Conservation (phyloP, 2,888 invertebrate genomes). For the Subacronicta megacephala region DNA sequence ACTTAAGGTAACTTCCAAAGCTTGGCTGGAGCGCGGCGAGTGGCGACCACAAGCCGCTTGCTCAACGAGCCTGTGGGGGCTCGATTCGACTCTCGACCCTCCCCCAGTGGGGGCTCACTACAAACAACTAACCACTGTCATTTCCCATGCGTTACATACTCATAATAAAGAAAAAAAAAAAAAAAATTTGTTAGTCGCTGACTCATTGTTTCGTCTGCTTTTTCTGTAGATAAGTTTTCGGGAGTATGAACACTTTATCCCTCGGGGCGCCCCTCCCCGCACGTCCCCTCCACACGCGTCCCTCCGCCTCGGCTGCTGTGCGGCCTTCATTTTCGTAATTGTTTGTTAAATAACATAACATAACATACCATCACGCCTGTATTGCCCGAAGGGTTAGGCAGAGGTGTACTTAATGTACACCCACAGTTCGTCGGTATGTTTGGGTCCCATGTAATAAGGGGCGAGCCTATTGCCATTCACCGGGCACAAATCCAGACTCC, state of each 20-base stretch:
- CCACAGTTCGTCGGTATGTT: too few species aligned
- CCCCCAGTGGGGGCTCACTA: too few species aligned
- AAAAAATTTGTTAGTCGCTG: not conserved
- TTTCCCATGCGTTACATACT: not conserved
- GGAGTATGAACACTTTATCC: not conserved
- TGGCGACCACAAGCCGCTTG: not conserved
- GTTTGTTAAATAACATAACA: too few species aligned
- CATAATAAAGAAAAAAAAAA: not conserved
- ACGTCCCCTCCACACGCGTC: not conserved
- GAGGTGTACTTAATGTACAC: too few species aligned
- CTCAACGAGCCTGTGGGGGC: not conserved
- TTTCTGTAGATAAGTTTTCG: slow-evolving; percentile 2
- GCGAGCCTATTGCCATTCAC: too few species aligned
- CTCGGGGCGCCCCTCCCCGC: not conserved
- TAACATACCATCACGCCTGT: too few species aligned
- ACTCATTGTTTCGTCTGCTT: not conserved
- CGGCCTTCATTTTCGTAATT: not conserved
- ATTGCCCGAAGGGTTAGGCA: too few species aligned
- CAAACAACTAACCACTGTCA: not conserved
- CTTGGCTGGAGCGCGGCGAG: not conserved
- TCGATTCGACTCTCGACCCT: not conserved
- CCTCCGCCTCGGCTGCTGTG: too few species aligned
- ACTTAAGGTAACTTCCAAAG: not conserved
- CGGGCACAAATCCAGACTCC: too few species aligned
- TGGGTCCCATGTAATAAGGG: too few species aligned